phyloP scores from a whole-genome alignment of 2,113 vertebrate genomes.

The Etia nguti region DNA sequence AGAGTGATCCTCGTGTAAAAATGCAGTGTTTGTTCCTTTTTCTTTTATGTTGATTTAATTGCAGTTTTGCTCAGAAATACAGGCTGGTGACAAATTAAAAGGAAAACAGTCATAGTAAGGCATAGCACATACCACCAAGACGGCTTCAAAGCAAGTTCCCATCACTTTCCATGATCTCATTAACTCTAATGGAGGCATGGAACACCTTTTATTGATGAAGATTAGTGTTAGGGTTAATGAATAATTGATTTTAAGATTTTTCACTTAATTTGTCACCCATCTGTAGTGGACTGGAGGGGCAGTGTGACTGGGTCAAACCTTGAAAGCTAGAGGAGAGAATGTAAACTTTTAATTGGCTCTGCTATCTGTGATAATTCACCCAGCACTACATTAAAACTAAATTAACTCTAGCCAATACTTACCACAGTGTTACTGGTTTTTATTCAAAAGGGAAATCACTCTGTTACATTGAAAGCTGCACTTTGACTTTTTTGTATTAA shows the following conservation, averaged over 20 bases:
- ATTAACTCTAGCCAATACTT: neutral
- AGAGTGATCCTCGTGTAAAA: neutral
- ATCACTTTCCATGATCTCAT: neutral
- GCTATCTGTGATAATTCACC: neutral
- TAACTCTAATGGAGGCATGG: neutral
- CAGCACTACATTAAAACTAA: neutral
- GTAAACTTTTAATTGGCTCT: neutral
- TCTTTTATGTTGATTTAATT: neutral
- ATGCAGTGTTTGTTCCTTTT: neutral
- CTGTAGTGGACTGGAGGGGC: neutral
- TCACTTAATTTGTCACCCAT: neutral
- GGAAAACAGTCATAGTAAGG: neutral
- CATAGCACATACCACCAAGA: neutral
- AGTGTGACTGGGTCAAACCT: neutral
- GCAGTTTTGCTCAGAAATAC: neutral
- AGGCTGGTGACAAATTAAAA: neutral
- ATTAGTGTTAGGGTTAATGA: neutral
- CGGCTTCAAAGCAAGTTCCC: neutral
- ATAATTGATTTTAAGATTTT: neutral
- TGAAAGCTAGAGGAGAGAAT: neutral
- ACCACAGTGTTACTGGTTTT: neutral
- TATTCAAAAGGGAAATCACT: slow-evolving; percentile 26
- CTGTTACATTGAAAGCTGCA: slow-evolving; percentile 27
- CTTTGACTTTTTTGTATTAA: slow-evolving; percentile 23
- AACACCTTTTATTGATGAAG: neutral